These are phyloP conservation scores for Pseudomyrmex sp. DNA, from an alignment of 1,140 invertebrate species.

Conservation along the genomic window DNA sequence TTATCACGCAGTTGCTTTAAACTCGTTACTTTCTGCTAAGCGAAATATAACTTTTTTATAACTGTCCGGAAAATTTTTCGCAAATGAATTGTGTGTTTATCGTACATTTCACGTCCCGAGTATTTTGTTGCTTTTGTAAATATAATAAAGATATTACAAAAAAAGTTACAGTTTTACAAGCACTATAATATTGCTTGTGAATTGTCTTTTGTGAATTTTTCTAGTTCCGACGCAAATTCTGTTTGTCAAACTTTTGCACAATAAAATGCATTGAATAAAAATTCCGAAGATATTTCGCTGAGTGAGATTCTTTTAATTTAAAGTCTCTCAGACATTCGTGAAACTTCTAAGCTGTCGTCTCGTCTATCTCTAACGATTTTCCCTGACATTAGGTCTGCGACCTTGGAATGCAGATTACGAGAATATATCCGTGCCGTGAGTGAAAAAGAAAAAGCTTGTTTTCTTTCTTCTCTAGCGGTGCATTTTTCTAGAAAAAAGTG, in stretches of 20 bases:
- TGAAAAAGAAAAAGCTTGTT: neutral
- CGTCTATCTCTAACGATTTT: conserved; percentile 37
- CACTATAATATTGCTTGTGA: neutral
- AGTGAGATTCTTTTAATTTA: conserved; percentile 47
- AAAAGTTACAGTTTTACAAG: neutral
- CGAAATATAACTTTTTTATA: neutral
- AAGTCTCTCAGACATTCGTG: conserved; percentile 25
- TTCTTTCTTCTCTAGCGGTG: neutral
- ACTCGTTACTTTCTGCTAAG: neutral
- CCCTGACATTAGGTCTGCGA: conserved; percentile 27
- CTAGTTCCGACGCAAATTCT: neutral
- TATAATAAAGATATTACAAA: neutral
- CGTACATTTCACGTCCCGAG: neutral
- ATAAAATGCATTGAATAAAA: conserved; percentile 42
- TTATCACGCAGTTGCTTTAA: conserved; percentile 3
- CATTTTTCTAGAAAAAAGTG: conserved; percentile 33
- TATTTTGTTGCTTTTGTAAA: neutral
- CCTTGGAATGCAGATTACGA: conserved; percentile 56
- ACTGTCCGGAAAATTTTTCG: conserved; percentile 1
- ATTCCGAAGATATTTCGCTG: conserved; percentile 27
- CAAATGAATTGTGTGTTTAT: neutral
- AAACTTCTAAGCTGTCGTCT: conserved; percentile 51
- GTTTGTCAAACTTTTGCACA: neutral
- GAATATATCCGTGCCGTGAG: conserved; percentile 26
- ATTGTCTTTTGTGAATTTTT: neutral